phyloP scores from a whole-genome alignment of 2,113 vertebrate genomes.

The Gambusia affinis region DNA sequence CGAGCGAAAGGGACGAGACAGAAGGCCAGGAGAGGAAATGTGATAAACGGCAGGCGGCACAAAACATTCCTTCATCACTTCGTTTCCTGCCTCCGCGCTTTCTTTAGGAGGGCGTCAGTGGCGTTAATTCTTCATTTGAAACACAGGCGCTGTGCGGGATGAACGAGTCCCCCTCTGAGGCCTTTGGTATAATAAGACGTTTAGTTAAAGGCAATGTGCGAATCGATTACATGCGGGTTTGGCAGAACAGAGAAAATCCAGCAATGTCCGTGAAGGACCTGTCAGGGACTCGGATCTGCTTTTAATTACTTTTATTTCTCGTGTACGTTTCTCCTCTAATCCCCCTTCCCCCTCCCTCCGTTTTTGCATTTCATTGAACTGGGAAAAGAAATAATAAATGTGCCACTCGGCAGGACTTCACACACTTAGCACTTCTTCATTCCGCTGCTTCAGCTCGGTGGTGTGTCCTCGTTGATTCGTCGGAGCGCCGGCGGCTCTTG shows the following conservation, averaged over 20 bases:
- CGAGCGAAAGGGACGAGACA: neutral
- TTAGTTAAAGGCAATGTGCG: neutral
- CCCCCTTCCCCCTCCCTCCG: neutral
- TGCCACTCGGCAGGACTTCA: neutral
- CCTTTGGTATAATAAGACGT: neutral
- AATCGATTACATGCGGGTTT: neutral
- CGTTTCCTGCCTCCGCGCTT: neutral
- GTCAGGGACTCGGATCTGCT: neutral
- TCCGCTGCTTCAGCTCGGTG: neutral
- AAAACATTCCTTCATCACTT: neutral
- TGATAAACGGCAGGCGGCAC: neutral
- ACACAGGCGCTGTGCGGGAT: neutral
- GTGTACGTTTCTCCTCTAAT: neutral
- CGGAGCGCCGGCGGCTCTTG: too few relatives aligned
- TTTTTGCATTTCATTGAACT: neutral
- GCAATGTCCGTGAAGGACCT: neutral
- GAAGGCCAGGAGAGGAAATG: neutral
- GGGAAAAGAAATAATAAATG: neutral
- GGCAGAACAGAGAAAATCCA: neutral
- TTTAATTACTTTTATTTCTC: neutral
- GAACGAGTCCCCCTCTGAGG: neutral
- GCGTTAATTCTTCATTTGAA: neutral
- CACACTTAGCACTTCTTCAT: neutral
- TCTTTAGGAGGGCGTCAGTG: neutral
- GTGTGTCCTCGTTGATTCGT: too few relatives aligned